These are phyloP conservation scores for Cyphomyrus plagiostoma DNA, from an alignment of 2,113 vertebrate genomes.

Conservation along the genomic window DNA sequence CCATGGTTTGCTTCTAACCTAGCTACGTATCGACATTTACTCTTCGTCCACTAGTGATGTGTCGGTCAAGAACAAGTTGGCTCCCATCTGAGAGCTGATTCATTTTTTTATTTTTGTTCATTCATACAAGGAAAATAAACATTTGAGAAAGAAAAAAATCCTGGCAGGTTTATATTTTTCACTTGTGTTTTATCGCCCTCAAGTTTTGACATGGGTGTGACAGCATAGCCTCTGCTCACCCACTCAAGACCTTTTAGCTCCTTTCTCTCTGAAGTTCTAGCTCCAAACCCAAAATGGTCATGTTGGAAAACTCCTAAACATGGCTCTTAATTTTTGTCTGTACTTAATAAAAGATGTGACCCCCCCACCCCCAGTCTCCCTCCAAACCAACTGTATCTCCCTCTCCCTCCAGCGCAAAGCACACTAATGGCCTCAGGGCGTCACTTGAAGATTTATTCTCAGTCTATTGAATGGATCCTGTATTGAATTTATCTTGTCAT, in stretches of 20 bases:
- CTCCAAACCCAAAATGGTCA: not conserved
- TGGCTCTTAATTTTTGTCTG: not conserved
- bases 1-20: not conserved
- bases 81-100: not conserved
- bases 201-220: not conserved
- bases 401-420: not conserved
- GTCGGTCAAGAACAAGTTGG: not conserved
- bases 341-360: not conserved
- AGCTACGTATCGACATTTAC: not conserved
- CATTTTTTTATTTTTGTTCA: not conserved
- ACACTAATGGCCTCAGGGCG: not conserved
- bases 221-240: not conserved
- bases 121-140: not conserved
- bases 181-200: not conserved
- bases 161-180: not conserved
- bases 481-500: not conserved
- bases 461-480: not conserved
- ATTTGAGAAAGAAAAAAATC: not conserved
- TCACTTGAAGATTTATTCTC: not conserved
- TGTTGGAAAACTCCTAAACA: not conserved
- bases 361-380: not conserved
- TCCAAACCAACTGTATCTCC: not conserved
- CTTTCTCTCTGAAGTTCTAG: not conserved
- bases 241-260: not conserved
- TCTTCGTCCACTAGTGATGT: not conserved